A percentile compares a stretch with the other conserved stretches of the same genome.
Evolutionary conservation across 2,113 vertebrate species (phyloP).

Genomic region (Oreochromis spilurus): DNA sequence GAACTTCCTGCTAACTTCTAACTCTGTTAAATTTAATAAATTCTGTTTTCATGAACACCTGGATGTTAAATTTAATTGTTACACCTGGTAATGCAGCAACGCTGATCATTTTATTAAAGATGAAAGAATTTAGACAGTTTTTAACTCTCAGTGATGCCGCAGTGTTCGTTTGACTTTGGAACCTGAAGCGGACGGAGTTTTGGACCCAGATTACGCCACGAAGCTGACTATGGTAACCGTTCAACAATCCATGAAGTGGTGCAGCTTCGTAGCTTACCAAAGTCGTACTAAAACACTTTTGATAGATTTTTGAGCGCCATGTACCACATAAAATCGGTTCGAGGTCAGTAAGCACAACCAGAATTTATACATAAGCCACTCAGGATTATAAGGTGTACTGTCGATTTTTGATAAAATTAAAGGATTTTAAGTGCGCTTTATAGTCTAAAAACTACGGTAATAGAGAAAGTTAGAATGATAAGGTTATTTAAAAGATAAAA

Average conservation of each 20-base stretch:
- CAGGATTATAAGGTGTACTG: background rate
- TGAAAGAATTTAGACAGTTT: background rate
- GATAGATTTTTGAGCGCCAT: background rate
- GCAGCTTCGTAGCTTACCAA: background rate
- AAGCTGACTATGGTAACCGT: background rate
- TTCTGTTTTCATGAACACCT: no score
- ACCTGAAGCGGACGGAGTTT: accelerated
- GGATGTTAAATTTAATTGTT: background rate
- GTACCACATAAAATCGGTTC: background rate
- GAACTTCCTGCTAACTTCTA: no score
- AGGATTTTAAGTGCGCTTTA: background rate
- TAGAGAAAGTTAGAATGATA: background rate
- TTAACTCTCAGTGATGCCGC: background rate
- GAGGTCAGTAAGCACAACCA: background rate
- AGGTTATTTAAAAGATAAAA: background rate
- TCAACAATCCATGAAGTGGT: background rate
- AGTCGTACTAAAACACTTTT: background rate
- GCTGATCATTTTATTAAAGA: background rate
- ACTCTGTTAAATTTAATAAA: no score
- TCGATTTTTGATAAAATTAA: background rate
- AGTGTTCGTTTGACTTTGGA: background rate
- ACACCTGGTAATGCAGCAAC: background rate
- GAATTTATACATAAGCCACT: background rate
- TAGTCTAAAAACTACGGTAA: background rate
- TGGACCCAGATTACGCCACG: background rate